Evolutionary conservation across 2,888 invertebrate genomes (phyloP).

Genomic region (Plutella xylostella): DNA sequence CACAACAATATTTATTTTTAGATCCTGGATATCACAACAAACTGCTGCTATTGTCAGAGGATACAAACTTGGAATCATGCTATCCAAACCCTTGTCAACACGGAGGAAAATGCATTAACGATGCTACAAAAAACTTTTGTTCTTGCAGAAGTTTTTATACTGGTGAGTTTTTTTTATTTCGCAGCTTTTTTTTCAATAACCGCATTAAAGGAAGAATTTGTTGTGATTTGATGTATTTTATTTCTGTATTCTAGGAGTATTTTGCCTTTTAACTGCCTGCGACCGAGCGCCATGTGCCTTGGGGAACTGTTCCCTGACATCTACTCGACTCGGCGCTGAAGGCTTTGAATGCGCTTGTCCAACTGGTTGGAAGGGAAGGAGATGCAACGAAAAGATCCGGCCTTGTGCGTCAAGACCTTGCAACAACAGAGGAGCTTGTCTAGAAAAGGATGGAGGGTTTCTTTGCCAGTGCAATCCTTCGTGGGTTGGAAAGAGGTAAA

Average conservation of each 20-base stretch:
- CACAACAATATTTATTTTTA: conserved; percentile 29
- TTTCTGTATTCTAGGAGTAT: conserved; percentile 65
- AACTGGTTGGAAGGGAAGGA: conserved; percentile 73
- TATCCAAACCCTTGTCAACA: conserved; percentile 80
- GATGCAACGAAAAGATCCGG: conserved; percentile 75
- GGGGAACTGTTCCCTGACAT: conserved; percentile 72
- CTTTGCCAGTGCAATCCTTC: conserved; percentile 81
- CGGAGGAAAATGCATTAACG: conserved; percentile 75
- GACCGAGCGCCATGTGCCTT: conserved; percentile 78
- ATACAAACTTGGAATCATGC: conserved; percentile 74
- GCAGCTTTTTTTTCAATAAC: background rate
- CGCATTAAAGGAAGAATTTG: background rate
- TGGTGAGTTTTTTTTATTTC: conserved; percentile 63
- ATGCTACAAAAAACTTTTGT: conserved; percentile 71
- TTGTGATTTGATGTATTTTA: background rate
- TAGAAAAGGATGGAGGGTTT: conserved; percentile 74
- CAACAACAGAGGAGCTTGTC: conserved; percentile 79
- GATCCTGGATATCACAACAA: conserved; percentile 76
- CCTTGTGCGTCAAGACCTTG: conserved; percentile 82
- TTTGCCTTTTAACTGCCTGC: conserved; percentile 82
- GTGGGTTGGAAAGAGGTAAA: conserved; percentile 72
- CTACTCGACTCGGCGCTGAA: conserved; percentile 28
- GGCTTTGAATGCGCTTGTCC: conserved; percentile 75
- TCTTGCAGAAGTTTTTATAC: conserved; percentile 79
- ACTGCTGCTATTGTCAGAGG: conserved; percentile 69